Conservation (phyloP, 2,888 invertebrate genomes). For the Sturmia bella region DNA sequence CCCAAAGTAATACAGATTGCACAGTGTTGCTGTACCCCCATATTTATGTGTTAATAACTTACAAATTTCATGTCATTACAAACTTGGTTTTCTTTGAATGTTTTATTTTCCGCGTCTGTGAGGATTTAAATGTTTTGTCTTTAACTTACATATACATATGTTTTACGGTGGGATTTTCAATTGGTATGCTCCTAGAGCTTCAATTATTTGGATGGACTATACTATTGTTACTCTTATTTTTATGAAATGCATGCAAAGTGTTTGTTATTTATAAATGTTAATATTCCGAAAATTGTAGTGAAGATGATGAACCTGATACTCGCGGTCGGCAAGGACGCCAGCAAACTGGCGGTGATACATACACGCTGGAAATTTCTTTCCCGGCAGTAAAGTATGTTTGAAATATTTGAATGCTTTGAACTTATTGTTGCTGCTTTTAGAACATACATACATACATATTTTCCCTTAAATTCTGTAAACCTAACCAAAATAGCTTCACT, state of each 20-base stretch:
- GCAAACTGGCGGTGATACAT: slow-evolving; percentile 90
- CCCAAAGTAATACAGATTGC: too few species aligned
- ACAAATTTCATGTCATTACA: not conserved
- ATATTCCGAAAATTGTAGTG: slow-evolving; percentile 76
- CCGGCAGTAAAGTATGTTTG: slow-evolving; percentile 93
- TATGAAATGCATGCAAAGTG: slow-evolving; percentile 50
- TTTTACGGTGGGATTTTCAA: not conserved
- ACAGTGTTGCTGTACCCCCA: not conserved
- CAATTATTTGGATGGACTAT: not conserved
- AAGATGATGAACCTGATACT: slow-evolving; percentile 74
- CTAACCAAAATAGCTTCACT: slow-evolving; percentile 11
- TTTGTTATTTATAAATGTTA: slow-evolving; percentile 58
- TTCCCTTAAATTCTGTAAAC: slow-evolving; percentile 8
- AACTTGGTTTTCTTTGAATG: too few species aligned
- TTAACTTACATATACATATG: not conserved
- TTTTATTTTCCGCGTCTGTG: not conserved
- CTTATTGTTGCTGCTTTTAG: slow-evolving; percentile 60
- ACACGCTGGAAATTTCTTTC: slow-evolving; percentile 95
- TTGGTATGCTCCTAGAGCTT: slow-evolving; percentile 7
- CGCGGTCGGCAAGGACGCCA: slow-evolving; percentile 89
- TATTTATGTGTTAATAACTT: not conserved
- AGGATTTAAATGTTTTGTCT: not conserved
- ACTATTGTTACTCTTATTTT: not conserved
- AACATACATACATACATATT: not conserved
- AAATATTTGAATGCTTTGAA: slow-evolving; percentile 45